Percentiles rank a stretch among this genome's conserved stretches.
These are phyloP conservation scores for Sicus ferrugineus DNA, from an alignment of 2,888 invertebrate species.

Conservation along the genomic window DNA sequence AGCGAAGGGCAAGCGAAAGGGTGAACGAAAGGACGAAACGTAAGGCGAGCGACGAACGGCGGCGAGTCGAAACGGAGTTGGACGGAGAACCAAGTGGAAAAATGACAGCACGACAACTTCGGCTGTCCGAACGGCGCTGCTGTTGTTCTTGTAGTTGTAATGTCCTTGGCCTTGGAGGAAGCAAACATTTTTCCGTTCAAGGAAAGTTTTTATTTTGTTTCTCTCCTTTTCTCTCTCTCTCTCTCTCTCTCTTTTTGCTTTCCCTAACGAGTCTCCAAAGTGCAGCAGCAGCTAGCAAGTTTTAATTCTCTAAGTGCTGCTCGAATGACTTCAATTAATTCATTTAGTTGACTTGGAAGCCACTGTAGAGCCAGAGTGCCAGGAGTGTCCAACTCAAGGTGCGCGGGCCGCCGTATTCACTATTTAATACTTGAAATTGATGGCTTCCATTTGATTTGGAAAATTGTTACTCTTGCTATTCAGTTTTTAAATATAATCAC, in stretches of 20 bases:
- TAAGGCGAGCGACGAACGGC: background rate
- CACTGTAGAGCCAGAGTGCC: background rate
- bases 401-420: background rate
- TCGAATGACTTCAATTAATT: background rate
- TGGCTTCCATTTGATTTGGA: no score
- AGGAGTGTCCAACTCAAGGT: background rate
- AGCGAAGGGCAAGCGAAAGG: background rate
- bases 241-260: background rate
- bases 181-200: slow-evolving; percentile 2
- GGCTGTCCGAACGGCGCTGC: background rate
- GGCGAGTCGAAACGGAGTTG: background rate
- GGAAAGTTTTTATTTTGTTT: background rate
- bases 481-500: background rate
- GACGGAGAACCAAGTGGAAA: background rate
- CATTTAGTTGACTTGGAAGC: background rate
- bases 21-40: background rate
- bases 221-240: background rate
- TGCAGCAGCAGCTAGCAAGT: no score
- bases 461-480: background rate
- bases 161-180: slow-evolving; percentile 16
- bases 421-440: no score
- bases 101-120: slow-evolving; percentile 5
- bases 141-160: background rate
- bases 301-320: background rate
- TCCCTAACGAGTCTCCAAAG: background rate